Base-by-base conservation (phyloP, 2,113 vertebrate genomes). In the Amblyornis subalaris region DNA sequence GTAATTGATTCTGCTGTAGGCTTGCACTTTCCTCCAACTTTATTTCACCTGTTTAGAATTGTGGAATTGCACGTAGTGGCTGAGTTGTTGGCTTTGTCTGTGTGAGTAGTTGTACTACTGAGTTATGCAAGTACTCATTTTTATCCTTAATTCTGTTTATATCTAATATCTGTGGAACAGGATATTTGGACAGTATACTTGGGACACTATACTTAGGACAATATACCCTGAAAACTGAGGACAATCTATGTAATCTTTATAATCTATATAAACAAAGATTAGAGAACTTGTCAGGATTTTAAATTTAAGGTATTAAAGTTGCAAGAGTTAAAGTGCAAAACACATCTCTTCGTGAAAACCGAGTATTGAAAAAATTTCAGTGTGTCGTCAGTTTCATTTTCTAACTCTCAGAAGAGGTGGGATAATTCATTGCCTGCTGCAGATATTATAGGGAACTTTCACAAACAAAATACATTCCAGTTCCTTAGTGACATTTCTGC, bases 381-480 rank as follows among this genome's bases (percentile, higher is more conserved):
- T 72, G 28, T 79, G 9, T 65, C 8, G 28, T 65, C 14, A 35
- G 44, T 88, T 82, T 61, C 33, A 36, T 23, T 81, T 85, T 77
- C 28, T 90, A 47, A 29, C 62, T 80, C 13, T 65, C 42, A 45
- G 42, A 48, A 12, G 15, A 44, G 23, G 25, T 22, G 53, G 31
- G 12, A 50, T 36, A n/a, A 47, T 66, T 77, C 6, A 28, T 7
- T 85, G 53, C 7, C 38, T 60, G 17, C 25, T 88, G 40, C 36
- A 79, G 44, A 22, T 71, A 4, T 8, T 61, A 10, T 1, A 31
- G 48, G 5, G 14, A 48, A 35, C 23, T 83, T 73, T 44, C 25
- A 48, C 36, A 40, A 45, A 31, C 4, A 70, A 57, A 61, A 42
- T 54, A 5, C 0, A 0, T 25, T 77, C 7, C 3, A 19, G 5